Evolutionary conservation across 2,113 vertebrate genomes (phyloP).

Genomic region (Calyptommatus sinebrachiatus): DNA sequence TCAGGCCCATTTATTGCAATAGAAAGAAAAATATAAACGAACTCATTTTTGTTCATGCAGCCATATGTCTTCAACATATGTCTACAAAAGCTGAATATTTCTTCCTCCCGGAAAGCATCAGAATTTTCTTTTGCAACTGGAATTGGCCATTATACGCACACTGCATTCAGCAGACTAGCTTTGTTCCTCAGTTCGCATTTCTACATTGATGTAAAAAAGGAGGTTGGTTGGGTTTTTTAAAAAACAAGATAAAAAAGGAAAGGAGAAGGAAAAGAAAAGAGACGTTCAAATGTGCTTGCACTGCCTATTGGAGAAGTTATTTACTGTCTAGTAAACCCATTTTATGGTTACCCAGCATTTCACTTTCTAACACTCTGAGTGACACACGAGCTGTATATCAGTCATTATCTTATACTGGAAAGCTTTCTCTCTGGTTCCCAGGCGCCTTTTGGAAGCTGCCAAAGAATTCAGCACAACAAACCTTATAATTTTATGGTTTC

Average conservation of each 20-base stretch:
- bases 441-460: constrained; percentile 53
- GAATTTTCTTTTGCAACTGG: neutral
- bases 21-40: too few species aligned
- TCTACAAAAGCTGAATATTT: too few species aligned
- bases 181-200: rapidly evolving
- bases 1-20: too few species aligned
- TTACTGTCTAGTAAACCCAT: constrained; percentile 56
- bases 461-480: constrained; percentile 53
- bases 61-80: too few species aligned
- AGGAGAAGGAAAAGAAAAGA: constrained; percentile 9
- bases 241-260: too few species aligned
- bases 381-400: constrained; percentile 45
- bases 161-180: neutral
- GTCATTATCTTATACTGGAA: constrained; percentile 56
- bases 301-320: constrained; percentile 57
- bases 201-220: constrained; percentile 11
- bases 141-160: too few species aligned
- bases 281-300: constrained; percentile 48
- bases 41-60: too few species aligned
- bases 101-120: neutral
- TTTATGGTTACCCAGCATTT: constrained; percentile 55
- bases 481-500: constrained; percentile 41
- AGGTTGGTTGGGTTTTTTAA: neutral
- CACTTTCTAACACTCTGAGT: constrained; percentile 51
- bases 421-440: constrained; percentile 53